A percentile compares a stretch with the other conserved stretches of the same genome.
phyloP scores from a whole-genome alignment of 2,888 invertebrate species.

The Coenonympha arcania region DNA sequence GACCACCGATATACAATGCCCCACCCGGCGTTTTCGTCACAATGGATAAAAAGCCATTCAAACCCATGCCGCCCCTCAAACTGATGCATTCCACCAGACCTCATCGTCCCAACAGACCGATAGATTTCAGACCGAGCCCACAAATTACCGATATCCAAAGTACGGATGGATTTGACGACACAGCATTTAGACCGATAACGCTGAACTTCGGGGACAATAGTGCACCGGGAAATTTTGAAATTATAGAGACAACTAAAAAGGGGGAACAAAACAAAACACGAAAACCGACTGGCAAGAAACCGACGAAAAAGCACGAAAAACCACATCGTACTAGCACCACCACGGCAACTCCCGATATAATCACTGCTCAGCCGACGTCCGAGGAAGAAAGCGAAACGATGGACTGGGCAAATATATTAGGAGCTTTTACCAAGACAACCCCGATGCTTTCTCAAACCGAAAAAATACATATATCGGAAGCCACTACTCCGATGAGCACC shows the following conservation, averaged over 20 bases:
- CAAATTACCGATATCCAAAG: constrained; percentile 56
- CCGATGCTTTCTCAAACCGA: constrained; percentile 51
- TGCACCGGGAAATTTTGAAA: constrained; percentile 32
- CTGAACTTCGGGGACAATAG: constrained; percentile 39
- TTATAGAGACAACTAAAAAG: constrained; percentile 33
- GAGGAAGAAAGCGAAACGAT: constrained; percentile 40
- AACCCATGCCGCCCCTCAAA: constrained; percentile 67
- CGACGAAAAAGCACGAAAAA: constrained; percentile 51
- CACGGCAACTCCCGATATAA: constrained; percentile 48
- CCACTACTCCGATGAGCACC: constrained; percentile 26
- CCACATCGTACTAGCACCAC: constrained; percentile 38
- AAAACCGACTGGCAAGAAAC: constrained; percentile 43
- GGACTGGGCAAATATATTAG: constrained; percentile 56
- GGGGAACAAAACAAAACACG: constrained; percentile 37
- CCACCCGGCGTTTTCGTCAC: constrained; percentile 66
- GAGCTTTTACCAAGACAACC: constrained; percentile 61
- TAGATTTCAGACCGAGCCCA: constrained; percentile 61
- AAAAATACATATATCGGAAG: constrained; percentile 33
- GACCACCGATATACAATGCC: constrained; percentile 63
- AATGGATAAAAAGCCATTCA: constrained; percentile 68
- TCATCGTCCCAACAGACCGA: constrained; percentile 39
- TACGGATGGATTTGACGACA: constrained; percentile 48
- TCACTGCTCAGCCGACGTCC: constrained; percentile 42
- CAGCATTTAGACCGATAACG: constrained; percentile 59
- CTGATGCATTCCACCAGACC: constrained; percentile 41